These are phyloP conservation scores for Trachelus stipa DNA, from an alignment of 2,888 invertebrate species.

Conservation along the genomic window DNA sequence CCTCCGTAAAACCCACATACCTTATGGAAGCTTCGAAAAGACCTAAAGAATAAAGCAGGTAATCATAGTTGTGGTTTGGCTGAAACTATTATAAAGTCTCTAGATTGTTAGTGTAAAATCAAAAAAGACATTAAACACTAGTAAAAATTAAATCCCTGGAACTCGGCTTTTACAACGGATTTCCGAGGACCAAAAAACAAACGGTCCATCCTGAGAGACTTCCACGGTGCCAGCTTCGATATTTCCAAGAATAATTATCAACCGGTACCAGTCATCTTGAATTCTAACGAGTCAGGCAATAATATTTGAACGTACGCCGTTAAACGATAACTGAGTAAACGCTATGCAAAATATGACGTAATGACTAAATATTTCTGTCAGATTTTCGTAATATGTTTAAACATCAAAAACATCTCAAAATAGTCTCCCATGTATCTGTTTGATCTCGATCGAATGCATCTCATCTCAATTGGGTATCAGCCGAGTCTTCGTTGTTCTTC, in stretches of 20 bases:
- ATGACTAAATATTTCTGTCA: background rate
- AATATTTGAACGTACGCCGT: background rate
- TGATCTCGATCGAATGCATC: background rate
- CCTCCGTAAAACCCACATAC: slow-evolving; percentile 21
- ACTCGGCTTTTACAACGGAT: background rate
- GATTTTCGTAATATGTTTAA: background rate
- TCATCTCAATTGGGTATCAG: background rate
- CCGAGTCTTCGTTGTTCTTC: background rate
- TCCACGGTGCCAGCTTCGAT: background rate
- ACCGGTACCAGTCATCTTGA: background rate
- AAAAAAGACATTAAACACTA: background rate
- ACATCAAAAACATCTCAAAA: background rate
- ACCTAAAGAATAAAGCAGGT: background rate
- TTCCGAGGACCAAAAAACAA: background rate
- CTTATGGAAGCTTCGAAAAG: slow-evolving; percentile 7
- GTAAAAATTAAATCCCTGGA: background rate
- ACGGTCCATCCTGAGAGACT: background rate
- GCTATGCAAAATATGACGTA: background rate
- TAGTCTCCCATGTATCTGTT: background rate
- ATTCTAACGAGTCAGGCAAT: background rate
- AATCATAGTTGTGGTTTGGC: background rate
- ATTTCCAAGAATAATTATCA: background rate
- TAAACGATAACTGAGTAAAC: background rate
- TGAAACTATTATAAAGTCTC: background rate
- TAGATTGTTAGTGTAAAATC: background rate